Base-by-base conservation (phyloP, 2,797 vertebrate genomes). In the Coluber constrictor region DNA sequence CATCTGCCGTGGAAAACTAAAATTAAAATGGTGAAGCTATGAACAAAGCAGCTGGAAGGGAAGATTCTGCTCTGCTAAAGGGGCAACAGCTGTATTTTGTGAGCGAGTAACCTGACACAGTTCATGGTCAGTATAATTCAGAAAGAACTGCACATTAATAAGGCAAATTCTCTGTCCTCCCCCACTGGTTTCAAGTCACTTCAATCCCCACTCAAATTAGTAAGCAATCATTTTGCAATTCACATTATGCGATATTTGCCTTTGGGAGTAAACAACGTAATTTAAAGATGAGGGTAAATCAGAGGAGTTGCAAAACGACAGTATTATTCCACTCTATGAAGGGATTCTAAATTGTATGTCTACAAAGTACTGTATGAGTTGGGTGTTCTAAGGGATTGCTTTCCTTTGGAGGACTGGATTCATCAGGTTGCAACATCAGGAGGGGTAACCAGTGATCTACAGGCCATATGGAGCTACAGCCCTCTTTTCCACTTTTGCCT, bases 1-100 rank as follows among this genome's bases (percentile, higher is more conserved):
- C 93, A 93, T 93, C 87, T 91, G 93, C 90, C 66, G 37, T 57
- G 87, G 90, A 93, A 79, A 93, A 89, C 87, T 91, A 93, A 91
- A 93, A 93, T 93, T 91, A 93, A 93, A 63, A 63, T 70, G 47
- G 90, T 89, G 90, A 91, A 63, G 86, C 86, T 55, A 83, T 18
- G 25, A 54, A 93, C 47, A 56, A 47, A 91, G 87, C 93, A 93
- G 93, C 90, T 93, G 90, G 93, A 89, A 4, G 56, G 29, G 32
- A 43, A 10, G 86, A 56, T 29, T 63, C 59, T 63, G 23, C 56
- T 56, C 90, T 23, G 90, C 56, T 93, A 59, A 55, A 86, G 87
- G 56, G 87, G 93, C 90, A 89, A 91, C 90, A 93, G 93, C 93
- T 93, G 93, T 63, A 91, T 89, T 89, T 56, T 43, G 56, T 89